A percentile compares a stretch with the other conserved stretches of the same genome.
Conservation (phyloP, 2,888 invertebrate species). For the Coenonympha glycerion region DNA sequence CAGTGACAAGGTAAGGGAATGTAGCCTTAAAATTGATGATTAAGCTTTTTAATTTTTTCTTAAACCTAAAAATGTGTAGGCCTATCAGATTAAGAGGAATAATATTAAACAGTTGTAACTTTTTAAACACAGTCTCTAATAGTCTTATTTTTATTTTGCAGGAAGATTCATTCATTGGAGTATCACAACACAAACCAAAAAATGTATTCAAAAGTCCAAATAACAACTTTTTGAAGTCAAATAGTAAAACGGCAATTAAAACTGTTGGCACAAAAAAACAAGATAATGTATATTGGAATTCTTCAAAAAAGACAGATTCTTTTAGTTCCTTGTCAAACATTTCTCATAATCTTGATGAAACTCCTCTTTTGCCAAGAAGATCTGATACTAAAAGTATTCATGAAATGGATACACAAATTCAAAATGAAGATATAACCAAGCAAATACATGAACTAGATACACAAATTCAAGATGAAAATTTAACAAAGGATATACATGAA, state of each 20-base stretch:
- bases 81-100: too few species aligned
- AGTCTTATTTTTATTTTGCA: constrained; percentile 37
- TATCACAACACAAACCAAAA: constrained; percentile 44
- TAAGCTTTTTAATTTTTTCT: not conserved
- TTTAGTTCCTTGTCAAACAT: constrained; percentile 41
- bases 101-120: too few species aligned
- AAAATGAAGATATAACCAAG: constrained; percentile 31
- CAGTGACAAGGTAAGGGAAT: constrained; percentile 54
- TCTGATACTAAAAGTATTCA: constrained; percentile 30
- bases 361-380: constrained; percentile 30
- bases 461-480: constrained; percentile 18
- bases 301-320: constrained; percentile 54
- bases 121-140: too few species aligned
- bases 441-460: constrained; percentile 34
- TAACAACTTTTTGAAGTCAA: constrained; percentile 46
- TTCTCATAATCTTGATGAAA: constrained; percentile 38
- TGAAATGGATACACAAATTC: constrained; percentile 51
- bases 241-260: constrained; percentile 45
- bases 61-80: too few species aligned
- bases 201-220: constrained; percentile 41
- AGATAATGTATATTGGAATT: constrained; percentile 51
- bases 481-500: too few species aligned
- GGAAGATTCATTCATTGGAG: constrained; percentile 60
- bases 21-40: too few species aligned
- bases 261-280: constrained; percentile 49